These are phyloP conservation scores for Siniperca undulata DNA, from an alignment of 2,797 vertebrate species.

Conservation along the genomic window DNA sequence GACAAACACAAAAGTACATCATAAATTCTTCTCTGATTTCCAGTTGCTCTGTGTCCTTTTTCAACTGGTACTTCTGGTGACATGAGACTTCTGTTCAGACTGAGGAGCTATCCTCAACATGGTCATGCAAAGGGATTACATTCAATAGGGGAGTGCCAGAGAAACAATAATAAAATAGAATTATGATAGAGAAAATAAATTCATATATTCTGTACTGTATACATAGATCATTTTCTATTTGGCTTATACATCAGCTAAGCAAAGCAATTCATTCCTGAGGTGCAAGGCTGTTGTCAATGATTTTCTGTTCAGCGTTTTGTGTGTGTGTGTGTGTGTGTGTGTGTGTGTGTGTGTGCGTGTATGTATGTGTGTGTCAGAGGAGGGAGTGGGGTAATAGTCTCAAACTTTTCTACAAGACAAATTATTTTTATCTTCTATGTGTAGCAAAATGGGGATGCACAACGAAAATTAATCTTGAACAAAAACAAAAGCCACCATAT, in stretches of 20 bases:
- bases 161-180: conserved; percentile 83
- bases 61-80: conserved; percentile 48
- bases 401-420: not conserved
- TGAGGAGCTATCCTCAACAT: conserved; percentile 38
- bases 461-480: conserved; percentile 1
- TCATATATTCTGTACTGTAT: conserved; percentile 70
- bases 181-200: conserved; percentile 82
- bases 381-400: conserved; percentile 17
- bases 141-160: conserved; percentile 70
- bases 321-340: not conserved
- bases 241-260: conserved; percentile 71
- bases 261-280: conserved; percentile 82
- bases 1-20: conserved; percentile 57
- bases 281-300: conserved; percentile 59
- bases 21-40: conserved; percentile 47
- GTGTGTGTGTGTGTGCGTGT: not conserved
- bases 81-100: conserved; percentile 31
- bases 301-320: conserved; percentile 17
- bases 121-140: conserved; percentile 69
- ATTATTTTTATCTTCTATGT: conserved; percentile 21
- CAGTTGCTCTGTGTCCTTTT: conserved; percentile 53
- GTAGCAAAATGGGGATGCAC: not conserved
- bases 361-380: not conserved
- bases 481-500: conserved; percentile 25
- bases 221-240: conserved; percentile 70